A percentile compares a stretch with the other conserved stretches of the same genome.
phyloP scores from a whole-genome alignment of 2,113 vertebrate genomes.

The Taxidea taxus region DNA sequence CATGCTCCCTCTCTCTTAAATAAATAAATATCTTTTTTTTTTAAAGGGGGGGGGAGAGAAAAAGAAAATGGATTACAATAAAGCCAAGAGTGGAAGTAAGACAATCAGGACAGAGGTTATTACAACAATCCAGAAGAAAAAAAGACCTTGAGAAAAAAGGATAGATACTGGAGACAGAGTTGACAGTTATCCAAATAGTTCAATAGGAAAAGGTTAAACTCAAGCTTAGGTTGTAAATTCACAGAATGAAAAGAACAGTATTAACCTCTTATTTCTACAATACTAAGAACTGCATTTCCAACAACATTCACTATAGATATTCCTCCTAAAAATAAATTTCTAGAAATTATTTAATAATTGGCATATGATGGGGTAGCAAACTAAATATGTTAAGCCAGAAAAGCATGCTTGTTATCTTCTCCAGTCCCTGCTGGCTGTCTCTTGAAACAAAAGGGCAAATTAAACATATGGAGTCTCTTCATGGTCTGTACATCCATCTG shows the following conservation, averaged over 20 bases:
- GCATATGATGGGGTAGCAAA: not conserved
- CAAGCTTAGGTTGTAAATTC: not conserved
- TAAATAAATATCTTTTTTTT: not conserved
- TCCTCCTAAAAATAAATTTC: not conserved
- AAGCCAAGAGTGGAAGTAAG: not conserved
- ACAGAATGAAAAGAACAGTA: not conserved
- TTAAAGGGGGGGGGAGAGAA: not conserved
- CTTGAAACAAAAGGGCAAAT: constrained; percentile 43
- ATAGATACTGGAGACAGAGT: not conserved
- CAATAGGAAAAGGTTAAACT: not conserved
- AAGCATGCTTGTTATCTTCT: constrained; percentile 24
- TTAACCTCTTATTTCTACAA: not conserved
- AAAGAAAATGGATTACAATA: not conserved
- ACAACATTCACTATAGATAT: not conserved
- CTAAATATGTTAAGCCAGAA: constrained; percentile 23
- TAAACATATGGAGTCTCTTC: not conserved
- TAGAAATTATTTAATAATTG: constrained; percentile 19
- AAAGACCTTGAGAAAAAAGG: not conserved
- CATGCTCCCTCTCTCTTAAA: not conserved
- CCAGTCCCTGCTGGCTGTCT: not conserved
- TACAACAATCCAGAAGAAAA: not conserved
- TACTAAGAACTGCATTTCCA: not conserved
- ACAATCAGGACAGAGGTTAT: not conserved
- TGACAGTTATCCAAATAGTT: not conserved
- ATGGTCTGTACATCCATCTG: constrained; percentile 20